Evolutionary conservation across 2,888 invertebrate genomes (phyloP).

Genomic region (Drosophila limbata): DNA sequence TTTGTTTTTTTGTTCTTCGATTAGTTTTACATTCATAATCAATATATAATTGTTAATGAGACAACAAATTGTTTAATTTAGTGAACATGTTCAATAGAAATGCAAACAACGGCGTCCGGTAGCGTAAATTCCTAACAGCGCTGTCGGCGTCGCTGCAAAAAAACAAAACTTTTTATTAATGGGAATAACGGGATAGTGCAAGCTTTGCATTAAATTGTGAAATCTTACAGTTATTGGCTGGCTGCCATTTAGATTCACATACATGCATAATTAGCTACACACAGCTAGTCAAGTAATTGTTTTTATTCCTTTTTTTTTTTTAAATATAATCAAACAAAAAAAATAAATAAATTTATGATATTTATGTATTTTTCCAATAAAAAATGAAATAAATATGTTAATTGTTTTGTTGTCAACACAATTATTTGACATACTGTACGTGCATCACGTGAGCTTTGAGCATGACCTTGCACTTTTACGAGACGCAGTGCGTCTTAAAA

Average conservation of each 20-base stretch:
- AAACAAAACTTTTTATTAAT: slow-evolving; percentile 19
- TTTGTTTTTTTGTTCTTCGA: slow-evolving; percentile 19
- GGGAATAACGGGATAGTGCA: not conserved
- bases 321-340: no score
- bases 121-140: slow-evolving; percentile 9
- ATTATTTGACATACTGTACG: not conserved
- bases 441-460: slow-evolving; percentile 41
- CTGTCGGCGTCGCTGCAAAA: slow-evolving; percentile 39
- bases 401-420: not conserved
- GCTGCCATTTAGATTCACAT: slow-evolving; percentile 8
- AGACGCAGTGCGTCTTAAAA: slow-evolving; percentile 47
- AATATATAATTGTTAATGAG: slow-evolving; percentile 51
- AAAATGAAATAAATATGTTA: no score
- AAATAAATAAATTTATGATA: no score
- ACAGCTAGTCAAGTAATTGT: not conserved
- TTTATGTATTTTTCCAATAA: no score
- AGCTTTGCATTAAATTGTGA: slow-evolving; percentile 43
- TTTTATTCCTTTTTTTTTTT: no score
- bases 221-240: slow-evolving; percentile 35
- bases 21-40: slow-evolving; percentile 51
- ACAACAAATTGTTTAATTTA: slow-evolving; percentile 64
- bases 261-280: not conserved
- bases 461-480: slow-evolving; percentile 50
- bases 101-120: slow-evolving; percentile 3
- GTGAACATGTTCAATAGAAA: slow-evolving; percentile 60